phyloP scores from a whole-genome alignment of 2,888 invertebrate species.

The Synanthedon vespiformis region DNA sequence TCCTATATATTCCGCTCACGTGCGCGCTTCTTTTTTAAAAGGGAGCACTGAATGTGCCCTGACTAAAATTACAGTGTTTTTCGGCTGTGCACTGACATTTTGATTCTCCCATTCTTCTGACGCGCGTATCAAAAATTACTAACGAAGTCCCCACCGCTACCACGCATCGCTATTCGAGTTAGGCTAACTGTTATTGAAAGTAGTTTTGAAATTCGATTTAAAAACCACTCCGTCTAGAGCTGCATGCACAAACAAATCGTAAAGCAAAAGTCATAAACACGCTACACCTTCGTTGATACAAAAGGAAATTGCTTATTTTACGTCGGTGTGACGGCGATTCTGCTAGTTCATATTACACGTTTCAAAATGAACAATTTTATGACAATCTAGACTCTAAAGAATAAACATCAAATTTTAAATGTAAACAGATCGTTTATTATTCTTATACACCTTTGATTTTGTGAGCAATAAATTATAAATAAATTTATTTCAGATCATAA shows the following conservation, averaged over 20 bases:
- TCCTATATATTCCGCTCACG: conserved; percentile 43
- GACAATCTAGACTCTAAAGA: conserved; percentile 18
- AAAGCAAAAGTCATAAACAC: conserved; percentile 54
- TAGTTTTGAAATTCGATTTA: conserved; percentile 49
- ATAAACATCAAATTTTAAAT: neutral
- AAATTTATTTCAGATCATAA: too few relatives aligned
- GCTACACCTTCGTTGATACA: conserved; percentile 57
- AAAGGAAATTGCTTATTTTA: conserved; percentile 68
- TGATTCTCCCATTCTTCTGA: conserved; percentile 43
- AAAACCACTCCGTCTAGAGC: conserved; percentile 26
- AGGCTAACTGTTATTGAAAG: conserved; percentile 27
- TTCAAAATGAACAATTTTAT: conserved; percentile 52
- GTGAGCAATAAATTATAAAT: too few relatives aligned
- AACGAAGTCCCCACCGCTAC: neutral
- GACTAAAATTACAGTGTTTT: conserved; percentile 65
- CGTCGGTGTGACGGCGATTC: conserved; percentile 47
- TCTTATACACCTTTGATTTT: too few relatives aligned
- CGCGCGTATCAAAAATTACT: conserved; percentile 9
- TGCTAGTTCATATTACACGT: conserved; percentile 45
- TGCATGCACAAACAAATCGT: conserved; percentile 54
- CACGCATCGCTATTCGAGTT: too few relatives aligned
- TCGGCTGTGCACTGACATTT: conserved; percentile 40
- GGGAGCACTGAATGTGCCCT: conserved; percentile 44
- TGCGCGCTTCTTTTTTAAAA: conserved; percentile 44
- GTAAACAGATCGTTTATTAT: neutral